Percentiles rank a stretch among this genome's conserved stretches.
These are phyloP conservation scores for Sminthurides bifidus DNA, from an alignment of 1,140 invertebrate genomes.

Conservation along the genomic window DNA sequence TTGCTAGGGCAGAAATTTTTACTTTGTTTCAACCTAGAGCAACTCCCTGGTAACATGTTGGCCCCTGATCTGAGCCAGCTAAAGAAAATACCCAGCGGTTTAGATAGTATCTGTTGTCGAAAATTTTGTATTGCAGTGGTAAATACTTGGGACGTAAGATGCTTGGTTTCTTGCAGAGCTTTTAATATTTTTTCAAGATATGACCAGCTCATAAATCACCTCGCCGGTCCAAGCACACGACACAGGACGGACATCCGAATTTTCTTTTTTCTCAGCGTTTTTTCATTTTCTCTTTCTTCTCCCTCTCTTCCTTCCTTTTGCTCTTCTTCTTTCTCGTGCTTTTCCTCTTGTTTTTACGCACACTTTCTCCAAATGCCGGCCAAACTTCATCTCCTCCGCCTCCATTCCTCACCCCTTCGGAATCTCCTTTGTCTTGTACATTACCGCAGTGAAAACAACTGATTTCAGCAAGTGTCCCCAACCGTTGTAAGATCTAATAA, in stretches of 20 bases:
- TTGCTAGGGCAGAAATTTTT: no score
- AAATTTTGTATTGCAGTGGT: neutral
- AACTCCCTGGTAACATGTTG: no score
- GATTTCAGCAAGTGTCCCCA: no score
- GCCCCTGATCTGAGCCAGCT: no score
- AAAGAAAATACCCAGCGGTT: no score
- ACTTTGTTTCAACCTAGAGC: no score
- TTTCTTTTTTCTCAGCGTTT: slow-evolving; percentile 12
- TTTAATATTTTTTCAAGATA: slow-evolving; percentile 28
- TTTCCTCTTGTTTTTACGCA: slow-evolving; percentile 2
- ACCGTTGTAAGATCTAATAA: no score
- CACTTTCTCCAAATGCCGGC: neutral
- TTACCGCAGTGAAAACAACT: no score
- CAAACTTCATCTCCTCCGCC: no score
- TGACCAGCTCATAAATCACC: slow-evolving; percentile 28
- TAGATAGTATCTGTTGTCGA: slow-evolving; percentile 29
- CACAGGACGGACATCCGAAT: slow-evolving; percentile 23
- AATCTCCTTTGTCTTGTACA: no score
- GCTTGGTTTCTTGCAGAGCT: slow-evolving; percentile 6
- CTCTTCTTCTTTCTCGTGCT: neutral
- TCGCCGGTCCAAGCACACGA: slow-evolving; percentile 12
- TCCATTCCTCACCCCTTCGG: no score
- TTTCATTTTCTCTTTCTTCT: slow-evolving; percentile 8
- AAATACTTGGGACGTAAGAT: neutral
- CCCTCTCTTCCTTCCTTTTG: neutral